Base-by-base conservation (phyloP, 1,140 invertebrate genomes). In the Apis cerana region DNA sequence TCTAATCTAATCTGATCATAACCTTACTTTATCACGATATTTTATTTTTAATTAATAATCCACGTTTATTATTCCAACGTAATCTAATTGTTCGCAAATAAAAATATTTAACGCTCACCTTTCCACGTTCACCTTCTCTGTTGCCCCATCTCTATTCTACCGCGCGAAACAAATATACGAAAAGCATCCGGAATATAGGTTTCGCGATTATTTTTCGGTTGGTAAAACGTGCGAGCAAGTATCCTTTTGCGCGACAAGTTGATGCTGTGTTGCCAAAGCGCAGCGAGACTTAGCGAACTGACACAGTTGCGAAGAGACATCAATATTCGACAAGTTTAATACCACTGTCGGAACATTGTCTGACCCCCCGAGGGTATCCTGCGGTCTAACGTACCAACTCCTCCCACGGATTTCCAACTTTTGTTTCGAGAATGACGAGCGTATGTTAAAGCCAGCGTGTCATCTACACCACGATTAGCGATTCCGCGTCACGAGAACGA, bases 281-380 rank as follows among this genome's bases (percentile, higher is more conserved):
- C 71, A 81, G 59, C 52, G 17, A 77, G 64, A 62, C 56, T 82
- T 67, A 62, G 65, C 21, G 27, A 76, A 77, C 65, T 50, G 74
- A 43, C 65, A 69, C 56, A 67, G 58, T 83, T 33, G 82, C 75
- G 85, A 85, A 70, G 84, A 82, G 83, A 85, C 89, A 80, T 86
- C 71, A 68, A 77, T 83, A 90, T 89, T 85, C 77, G 83, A 81
- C 82, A 89, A 91, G 87, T 91, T 91, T 90, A 88, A 91, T 91
- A 91, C 90, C 86, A 88, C 70, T 85, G 86, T 89, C 87, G 75
- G 86, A 89, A 88, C 88, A 85, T 68, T 80, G 85, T 52, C 70
- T 69, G 64, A 84, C 69, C 82, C 82, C 78, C 33, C 58, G 78
- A 33, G 56, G 77, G 68, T 75, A 80, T 80, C 68, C 54, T 64